These are phyloP conservation scores for Nylanderia fulva DNA, from an alignment of 1,140 invertebrate genomes.

Conservation along the genomic window DNA sequence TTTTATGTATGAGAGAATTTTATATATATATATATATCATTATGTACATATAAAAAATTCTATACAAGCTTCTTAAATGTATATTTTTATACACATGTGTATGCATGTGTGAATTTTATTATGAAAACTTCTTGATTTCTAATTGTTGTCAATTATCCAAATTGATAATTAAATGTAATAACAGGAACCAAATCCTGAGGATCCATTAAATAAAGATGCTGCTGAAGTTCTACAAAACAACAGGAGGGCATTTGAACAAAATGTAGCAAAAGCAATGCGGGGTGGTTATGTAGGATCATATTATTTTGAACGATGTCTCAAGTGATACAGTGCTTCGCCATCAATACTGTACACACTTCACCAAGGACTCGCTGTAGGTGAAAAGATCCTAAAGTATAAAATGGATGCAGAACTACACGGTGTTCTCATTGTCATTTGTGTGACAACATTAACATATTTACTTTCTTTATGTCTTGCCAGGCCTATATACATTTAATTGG, in stretches of 20 bases:
- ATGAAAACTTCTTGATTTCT: background rate
- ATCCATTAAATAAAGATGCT: constrained; percentile 99
- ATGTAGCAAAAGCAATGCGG: constrained; percentile 98
- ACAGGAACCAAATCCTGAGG: constrained; percentile 99
- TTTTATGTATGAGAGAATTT: background rate
- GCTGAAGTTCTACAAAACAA: constrained; percentile 98
- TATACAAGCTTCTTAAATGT: too few relatives aligned
- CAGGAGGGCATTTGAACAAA: constrained; percentile 97
- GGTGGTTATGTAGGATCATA: constrained; percentile 97
- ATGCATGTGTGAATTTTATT: background rate
- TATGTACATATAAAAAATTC: too few relatives aligned
- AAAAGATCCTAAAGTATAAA: constrained; percentile 68
- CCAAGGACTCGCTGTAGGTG: constrained; percentile 73
- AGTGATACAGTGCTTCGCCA: constrained; percentile 89
- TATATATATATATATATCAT: background rate
- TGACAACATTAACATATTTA: constrained; percentile 80
- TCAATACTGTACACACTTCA: constrained; percentile 68
- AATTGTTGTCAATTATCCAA: constrained; percentile 5
- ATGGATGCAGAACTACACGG: constrained; percentile 71
- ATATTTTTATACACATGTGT: too few relatives aligned
- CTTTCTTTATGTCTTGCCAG: constrained; percentile 81
- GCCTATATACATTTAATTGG: constrained; percentile 82
- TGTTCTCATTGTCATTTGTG: constrained; percentile 70
- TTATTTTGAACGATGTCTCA: constrained; percentile 98
- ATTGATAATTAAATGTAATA: constrained; percentile 63